A percentile compares a stretch with the other conserved stretches of the same genome.
phyloP scores from a whole-genome alignment of 2,888 invertebrate genomes.

The Clanis bilineata region DNA sequence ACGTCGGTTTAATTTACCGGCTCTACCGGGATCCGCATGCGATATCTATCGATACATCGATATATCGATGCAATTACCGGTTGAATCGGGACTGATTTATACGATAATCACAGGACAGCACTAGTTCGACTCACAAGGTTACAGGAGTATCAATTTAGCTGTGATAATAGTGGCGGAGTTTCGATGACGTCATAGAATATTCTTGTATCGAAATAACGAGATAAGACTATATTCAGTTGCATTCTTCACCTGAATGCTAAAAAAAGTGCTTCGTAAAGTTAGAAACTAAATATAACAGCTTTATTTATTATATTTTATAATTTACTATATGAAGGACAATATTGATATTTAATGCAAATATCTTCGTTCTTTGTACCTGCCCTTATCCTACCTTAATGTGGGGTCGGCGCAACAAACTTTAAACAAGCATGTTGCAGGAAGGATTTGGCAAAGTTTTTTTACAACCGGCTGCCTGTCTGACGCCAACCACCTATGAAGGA shows the following conservation, averaged over 20 bases:
- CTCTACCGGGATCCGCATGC: constrained; percentile 37
- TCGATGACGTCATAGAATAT: neutral
- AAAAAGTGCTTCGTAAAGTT: too few relatives aligned
- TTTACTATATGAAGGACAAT: too few relatives aligned
- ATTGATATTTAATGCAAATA: too few relatives aligned
- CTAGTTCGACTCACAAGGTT: constrained; percentile 33
- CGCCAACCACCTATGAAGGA: too few relatives aligned
- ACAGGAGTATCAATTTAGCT: neutral
- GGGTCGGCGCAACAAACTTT: too few relatives aligned
- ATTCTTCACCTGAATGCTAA: neutral
- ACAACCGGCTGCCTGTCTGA: too few relatives aligned
- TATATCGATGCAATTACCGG: constrained; percentile 61
- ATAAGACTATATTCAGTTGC: neutral
- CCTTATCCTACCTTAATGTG: too few relatives aligned
- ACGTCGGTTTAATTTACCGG: constrained; percentile 51
- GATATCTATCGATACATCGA: constrained; percentile 52
- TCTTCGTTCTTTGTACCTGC: too few relatives aligned
- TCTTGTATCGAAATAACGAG: neutral
- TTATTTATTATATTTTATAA: too few relatives aligned
- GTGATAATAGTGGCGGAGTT: constrained; percentile 15
- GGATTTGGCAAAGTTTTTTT: too few relatives aligned
- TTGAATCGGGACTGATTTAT: constrained; percentile 68
- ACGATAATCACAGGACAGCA: constrained; percentile 67
- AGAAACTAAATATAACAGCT: too few relatives aligned
- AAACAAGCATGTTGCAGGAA: too few relatives aligned